These are phyloP conservation scores for Patella vulgata DNA, from an alignment of 1,140 invertebrate genomes.

Conservation along the genomic window DNA sequence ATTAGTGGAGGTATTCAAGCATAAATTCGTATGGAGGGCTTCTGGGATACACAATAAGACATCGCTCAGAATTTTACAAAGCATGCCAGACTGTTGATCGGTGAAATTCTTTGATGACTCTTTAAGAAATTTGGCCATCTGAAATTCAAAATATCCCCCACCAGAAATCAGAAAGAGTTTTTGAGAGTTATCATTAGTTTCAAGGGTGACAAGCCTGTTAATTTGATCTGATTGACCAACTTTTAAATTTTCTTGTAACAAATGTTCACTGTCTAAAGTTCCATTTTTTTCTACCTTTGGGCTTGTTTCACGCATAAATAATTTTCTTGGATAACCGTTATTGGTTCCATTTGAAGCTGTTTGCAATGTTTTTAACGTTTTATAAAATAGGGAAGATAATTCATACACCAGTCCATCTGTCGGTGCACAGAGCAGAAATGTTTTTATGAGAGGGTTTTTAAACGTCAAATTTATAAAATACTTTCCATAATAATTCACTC, in stretches of 20 bases:
- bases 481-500: slow-evolving; percentile 6
- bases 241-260: too few species aligned
- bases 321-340: too few species aligned
- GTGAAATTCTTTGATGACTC: neutral
- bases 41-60: too few species aligned
- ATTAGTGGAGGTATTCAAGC: too few species aligned
- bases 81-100: neutral
- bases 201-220: too few species aligned
- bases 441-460: neutral
- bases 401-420: slow-evolving; percentile 26
- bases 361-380: slow-evolving; percentile 11
- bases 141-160: neutral
- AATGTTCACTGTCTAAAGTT: too few species aligned
- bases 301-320: neutral
- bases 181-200: too few species aligned
- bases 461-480: neutral
- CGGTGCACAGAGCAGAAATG: slow-evolving; percentile 29
- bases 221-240: too few species aligned
- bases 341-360: too few species aligned
- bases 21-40: too few species aligned
- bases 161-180: neutral
- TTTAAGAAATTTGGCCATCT: neutral
- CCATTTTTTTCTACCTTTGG: too few species aligned
- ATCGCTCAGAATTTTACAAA: too few species aligned
- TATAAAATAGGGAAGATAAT: slow-evolving; percentile 16